Evolutionary conservation across 2,797 vertebrate species (phyloP).

Genomic region (Eulemur coronatus): DNA sequence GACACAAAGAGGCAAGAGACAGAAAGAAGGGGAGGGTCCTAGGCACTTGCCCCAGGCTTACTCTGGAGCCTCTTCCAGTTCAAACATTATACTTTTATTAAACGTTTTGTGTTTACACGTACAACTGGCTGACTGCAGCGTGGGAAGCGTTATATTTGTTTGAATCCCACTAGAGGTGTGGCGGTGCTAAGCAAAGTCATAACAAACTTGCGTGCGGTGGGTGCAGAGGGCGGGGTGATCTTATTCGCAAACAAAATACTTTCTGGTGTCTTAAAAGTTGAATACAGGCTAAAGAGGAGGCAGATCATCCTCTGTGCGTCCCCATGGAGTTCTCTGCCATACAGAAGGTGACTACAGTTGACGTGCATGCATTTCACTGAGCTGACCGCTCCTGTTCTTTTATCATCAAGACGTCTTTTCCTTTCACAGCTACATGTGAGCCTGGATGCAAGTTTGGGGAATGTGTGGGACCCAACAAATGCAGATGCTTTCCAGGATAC

Average conservation of each 20-base stretch:
- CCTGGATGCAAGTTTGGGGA: slow-evolving; percentile 96
- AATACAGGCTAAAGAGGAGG: neutral
- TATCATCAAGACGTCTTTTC: slow-evolving; percentile 39
- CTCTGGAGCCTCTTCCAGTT: neutral
- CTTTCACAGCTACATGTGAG: slow-evolving; percentile 92
- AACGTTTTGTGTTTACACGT: neutral
- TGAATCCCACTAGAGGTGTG: neutral
- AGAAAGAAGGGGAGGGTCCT: neutral
- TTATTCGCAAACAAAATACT: neutral
- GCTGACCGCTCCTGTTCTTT: neutral
- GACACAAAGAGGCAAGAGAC: neutral
- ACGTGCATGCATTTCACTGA: neutral
- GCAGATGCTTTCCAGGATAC: slow-evolving; percentile 96
- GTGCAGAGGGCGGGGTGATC: neutral
- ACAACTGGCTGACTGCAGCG: neutral
- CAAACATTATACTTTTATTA: neutral
- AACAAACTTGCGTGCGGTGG: neutral
- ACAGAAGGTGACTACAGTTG: neutral
- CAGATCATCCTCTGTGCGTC: neutral
- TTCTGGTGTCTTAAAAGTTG: neutral
- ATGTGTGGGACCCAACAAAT: slow-evolving; percentile 94
- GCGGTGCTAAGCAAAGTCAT: neutral
- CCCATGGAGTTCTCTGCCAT: neutral
- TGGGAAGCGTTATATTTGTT: neutral
- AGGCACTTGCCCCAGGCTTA: neutral